phyloP scores from a whole-genome alignment of 2,113 vertebrate species.

The Rhipidura dahli region DNA sequence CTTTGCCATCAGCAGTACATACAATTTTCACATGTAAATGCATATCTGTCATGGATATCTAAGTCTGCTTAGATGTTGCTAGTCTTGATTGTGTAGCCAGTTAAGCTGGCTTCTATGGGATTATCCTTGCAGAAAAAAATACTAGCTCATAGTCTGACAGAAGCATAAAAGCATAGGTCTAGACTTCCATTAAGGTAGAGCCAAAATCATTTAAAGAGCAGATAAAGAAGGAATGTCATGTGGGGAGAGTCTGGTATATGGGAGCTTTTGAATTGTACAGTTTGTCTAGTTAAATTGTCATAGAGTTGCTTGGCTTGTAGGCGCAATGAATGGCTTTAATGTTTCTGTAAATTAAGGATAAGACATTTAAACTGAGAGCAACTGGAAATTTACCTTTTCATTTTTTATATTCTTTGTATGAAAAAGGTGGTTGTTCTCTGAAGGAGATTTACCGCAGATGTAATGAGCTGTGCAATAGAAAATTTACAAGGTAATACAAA shows the following conservation, averaged over 20 bases:
- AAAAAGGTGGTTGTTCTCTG: background rate
- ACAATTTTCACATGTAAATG: background rate
- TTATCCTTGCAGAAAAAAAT: background rate
- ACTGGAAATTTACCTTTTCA: background rate
- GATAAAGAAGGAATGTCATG: background rate
- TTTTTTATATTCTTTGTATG: background rate
- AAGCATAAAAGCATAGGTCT: background rate
- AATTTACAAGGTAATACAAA: background rate
- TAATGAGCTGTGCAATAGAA: background rate
- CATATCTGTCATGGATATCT: background rate
- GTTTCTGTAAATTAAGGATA: background rate
- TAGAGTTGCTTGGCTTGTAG: background rate
- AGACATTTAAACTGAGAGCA: background rate
- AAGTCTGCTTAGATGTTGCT: background rate
- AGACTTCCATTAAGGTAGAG: background rate
- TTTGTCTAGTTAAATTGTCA: background rate
- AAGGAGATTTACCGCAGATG: background rate
- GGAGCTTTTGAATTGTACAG: background rate
- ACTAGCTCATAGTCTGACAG: background rate
- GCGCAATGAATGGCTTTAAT: background rate
- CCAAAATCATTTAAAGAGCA: background rate
- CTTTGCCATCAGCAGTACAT: background rate
- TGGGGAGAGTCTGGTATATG: background rate
- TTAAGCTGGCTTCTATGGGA: background rate
- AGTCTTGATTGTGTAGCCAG: background rate